Base-by-base conservation (phyloP, 2,888 invertebrate genomes). In the Latrodectus hesperus region DNA sequence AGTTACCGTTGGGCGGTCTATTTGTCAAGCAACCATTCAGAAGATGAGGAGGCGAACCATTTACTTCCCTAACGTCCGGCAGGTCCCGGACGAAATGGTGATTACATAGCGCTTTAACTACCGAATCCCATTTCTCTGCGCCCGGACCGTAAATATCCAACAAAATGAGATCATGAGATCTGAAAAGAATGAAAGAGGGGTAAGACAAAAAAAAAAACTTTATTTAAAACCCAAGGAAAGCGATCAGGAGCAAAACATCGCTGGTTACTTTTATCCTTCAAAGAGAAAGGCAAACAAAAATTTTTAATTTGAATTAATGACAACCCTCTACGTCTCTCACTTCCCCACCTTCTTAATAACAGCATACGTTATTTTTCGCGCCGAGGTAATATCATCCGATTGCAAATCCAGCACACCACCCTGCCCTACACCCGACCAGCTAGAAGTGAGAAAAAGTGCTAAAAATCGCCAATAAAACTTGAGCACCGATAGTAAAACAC, bases 261-360 rank as follows among this genome's bases (percentile, higher is more conserved):
- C 74, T 71, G 76, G 38, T n/a, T 80, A 80, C 80, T 86, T 86
- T 38, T 75, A 76, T 87, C 86, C 86, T 77, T 87, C 86, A 87
- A 49, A 53, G 64, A 11, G 49, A 67, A 79, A 52, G 70, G 76
- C 80, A 86, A 86, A 81, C 81, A 77, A 88, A 38, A 88, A 88
- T 88, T 88, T 88, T 88, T 88, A 88, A 88, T 88, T 88, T 88
- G 82, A 83, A 88, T 88, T 88, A 88, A 88, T 72, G 83, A 77
- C 73, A 60, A 49, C 87, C 67, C 84, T 26, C 60, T 64, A 38
- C 38, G 38, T 38, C 38, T 38, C 22, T 22, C 1, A 22, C 22
- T 22, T 22, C 22, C 64, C 67, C 82, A 26, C 73, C 74, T 60
- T 88, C 38, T 87, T 74, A 87, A 77, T 80, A 87, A 81, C 76